Percentiles rank a stretch among this genome's conserved stretches.
phyloP scores from a whole-genome alignment of 2,797 vertebrate genomes.

The Ispidina lecontei region DNA sequence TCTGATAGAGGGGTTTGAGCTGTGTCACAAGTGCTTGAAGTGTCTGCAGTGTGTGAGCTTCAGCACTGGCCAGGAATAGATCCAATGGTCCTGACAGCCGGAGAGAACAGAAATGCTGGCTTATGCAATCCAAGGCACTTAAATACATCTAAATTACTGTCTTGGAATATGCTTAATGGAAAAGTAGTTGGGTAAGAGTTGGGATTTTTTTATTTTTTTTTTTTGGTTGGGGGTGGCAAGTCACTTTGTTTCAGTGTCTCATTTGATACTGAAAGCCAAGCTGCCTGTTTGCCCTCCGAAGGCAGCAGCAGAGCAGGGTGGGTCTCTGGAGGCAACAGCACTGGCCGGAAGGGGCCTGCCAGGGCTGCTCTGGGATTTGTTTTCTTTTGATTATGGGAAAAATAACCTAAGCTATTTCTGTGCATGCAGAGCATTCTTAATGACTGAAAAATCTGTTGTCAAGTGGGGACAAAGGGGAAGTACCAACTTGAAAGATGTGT shows the following conservation, averaged over 20 bases:
- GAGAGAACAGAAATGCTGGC: not conserved
- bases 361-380: conserved; percentile 64
- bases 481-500: conserved; percentile 21
- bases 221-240: accelerated
- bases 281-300: not conserved
- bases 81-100: not conserved
- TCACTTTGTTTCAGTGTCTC: not conserved
- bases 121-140: not conserved
- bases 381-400: conserved; percentile 71
- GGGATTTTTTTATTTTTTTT: no score
- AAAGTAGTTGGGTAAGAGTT: not conserved
- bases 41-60: not conserved
- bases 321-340: not conserved
- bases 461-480: not conserved
- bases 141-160: accelerated
- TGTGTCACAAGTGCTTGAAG: not conserved
- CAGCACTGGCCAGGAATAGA: not conserved
- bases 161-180: not conserved
- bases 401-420: conserved; percentile 58
- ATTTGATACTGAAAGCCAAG: not conserved
- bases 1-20: not conserved
- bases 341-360: conserved; percentile 27
- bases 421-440: conserved; percentile 48
- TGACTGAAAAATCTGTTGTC: conserved; percentile 51
- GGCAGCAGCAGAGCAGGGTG: not conserved